Percentiles rank a stretch among this genome's conserved stretches.
Conservation (phyloP, 53 echinoderm and acorn worm genomes). For the Crossaster papposus region DNA sequence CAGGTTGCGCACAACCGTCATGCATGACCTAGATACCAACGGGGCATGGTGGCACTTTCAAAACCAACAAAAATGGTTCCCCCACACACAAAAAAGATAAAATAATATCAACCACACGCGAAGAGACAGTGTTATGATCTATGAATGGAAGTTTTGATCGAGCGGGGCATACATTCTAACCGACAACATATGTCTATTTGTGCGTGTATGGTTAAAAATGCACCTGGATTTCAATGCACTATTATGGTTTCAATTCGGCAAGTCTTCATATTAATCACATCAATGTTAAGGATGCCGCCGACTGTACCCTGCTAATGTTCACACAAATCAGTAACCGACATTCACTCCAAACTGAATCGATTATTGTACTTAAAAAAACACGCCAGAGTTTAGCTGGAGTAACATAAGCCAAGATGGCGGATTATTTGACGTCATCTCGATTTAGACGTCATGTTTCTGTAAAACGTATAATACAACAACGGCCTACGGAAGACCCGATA, state of each 20-base stretch:
- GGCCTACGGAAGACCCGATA: too few relatives aligned
- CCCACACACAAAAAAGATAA: neutral
- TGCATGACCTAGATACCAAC: neutral
- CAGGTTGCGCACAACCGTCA: neutral
- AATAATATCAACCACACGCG: neutral
- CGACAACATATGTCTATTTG: neutral
- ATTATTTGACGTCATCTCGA: too few relatives aligned
- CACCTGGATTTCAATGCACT: slow-evolving; percentile 17
- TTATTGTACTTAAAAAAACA: too few relatives aligned
- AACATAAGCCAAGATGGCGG: neutral
- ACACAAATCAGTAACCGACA: too few relatives aligned
- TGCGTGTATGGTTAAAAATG: neutral
- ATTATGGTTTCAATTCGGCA: too few relatives aligned
- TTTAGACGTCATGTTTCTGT: too few relatives aligned
- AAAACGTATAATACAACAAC: too few relatives aligned
- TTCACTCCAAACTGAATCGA: too few relatives aligned
- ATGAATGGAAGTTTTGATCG: neutral
- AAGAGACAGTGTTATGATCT: neutral
- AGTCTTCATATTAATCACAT: too few relatives aligned
- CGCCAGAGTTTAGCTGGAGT: neutral
- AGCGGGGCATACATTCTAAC: neutral
- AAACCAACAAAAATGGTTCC: neutral
- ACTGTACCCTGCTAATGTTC: too few relatives aligned
- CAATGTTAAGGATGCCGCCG: too few relatives aligned
- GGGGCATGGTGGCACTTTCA: neutral